Conservation (phyloP, 2,797 vertebrate genomes). For the Xenops minutus region DNA sequence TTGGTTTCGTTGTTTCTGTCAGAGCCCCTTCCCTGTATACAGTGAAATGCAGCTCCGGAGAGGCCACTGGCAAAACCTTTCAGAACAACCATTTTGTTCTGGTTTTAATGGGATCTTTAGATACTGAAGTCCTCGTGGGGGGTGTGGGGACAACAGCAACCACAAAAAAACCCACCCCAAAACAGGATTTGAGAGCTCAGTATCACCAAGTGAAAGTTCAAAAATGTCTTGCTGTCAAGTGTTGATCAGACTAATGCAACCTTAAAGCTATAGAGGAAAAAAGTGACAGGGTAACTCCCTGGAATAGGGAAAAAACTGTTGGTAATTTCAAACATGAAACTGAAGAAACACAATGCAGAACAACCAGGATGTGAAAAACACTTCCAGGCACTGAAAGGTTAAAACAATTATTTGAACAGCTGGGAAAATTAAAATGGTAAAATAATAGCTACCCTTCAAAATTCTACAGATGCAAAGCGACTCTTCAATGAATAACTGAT, state of each 20-base stretch:
- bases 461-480: constrained; percentile 70
- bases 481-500: constrained; percentile 76
- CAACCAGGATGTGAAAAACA: constrained; percentile 40
- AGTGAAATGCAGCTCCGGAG: neutral
- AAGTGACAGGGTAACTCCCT: neutral
- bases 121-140: neutral
- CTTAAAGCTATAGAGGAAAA: neutral
- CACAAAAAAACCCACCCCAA: neutral
- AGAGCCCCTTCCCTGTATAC: neutral
- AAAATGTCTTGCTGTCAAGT: neutral
- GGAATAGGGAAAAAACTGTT: neutral
- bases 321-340: constrained; percentile 21
- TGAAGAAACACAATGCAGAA: constrained; percentile 36
- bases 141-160: neutral
- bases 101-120: neutral
- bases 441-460: constrained; percentile 75
- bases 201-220: neutral
- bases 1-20: neutral
- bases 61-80: neutral
- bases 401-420: constrained; percentile 75
- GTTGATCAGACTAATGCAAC: neutral
- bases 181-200: neutral
- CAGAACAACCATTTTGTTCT: neutral
- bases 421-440: constrained; percentile 76
- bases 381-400: constrained; percentile 69